Conservation (phyloP, 2,888 invertebrate genomes). For the Drosophila parthenogenetica region DNA sequence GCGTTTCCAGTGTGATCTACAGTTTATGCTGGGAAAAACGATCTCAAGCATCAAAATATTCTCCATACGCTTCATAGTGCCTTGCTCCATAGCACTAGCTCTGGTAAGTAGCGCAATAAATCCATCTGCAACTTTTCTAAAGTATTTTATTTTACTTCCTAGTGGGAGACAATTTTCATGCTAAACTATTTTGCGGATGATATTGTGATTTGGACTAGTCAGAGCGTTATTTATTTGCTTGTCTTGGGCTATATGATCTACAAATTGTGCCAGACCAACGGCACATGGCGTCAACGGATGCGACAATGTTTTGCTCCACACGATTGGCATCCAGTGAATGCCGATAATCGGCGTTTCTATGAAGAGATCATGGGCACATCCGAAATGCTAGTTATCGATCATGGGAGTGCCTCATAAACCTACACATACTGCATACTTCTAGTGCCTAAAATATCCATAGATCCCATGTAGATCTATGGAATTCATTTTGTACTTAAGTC, state of each 20-base stretch:
- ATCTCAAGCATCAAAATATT: conserved; percentile 85
- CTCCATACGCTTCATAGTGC: conserved; percentile 81
- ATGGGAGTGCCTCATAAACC: conserved; percentile 56
- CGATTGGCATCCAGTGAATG: conserved; percentile 84
- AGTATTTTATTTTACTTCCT: background rate
- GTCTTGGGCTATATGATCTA: conserved; percentile 79
- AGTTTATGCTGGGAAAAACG: conserved; percentile 90
- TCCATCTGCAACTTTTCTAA: background rate
- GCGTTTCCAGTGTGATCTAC: conserved; percentile 88
- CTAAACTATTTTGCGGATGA: conserved; percentile 43
- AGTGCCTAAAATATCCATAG: conserved; percentile 4
- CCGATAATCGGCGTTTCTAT: conserved; percentile 82
- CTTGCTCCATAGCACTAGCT: conserved; percentile 75
- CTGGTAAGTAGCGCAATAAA: conserved; percentile 63
- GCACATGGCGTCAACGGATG: conserved; percentile 74
- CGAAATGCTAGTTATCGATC: conserved; percentile 81
- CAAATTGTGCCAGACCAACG: conserved; percentile 77
- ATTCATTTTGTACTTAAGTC: conserved; percentile 52
- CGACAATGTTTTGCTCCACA: conserved; percentile 83
- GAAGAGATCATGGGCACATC: conserved; percentile 84
- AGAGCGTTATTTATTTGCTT: conserved; percentile 70
- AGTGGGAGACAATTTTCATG: conserved; percentile 43
- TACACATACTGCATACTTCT: background rate
- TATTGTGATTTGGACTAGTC: conserved; percentile 63
- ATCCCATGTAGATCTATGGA: conserved; percentile 9